These are phyloP conservation scores for Apis dorsata DNA, from an alignment of 1,140 invertebrate species.

Conservation along the genomic window DNA sequence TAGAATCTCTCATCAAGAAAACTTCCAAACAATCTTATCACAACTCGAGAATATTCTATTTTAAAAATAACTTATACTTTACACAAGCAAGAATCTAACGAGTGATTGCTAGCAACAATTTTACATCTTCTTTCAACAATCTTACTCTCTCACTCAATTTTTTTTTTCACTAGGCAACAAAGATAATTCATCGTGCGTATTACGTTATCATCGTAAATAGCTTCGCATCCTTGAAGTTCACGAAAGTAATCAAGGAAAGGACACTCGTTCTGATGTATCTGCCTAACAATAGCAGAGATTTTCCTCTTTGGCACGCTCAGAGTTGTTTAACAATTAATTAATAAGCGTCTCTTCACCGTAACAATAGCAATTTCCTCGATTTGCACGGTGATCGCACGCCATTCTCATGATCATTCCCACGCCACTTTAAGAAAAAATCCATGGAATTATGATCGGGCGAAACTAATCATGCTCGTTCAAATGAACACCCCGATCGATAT, in stretches of 20 bases:
- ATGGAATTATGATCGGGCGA: conserved; percentile 31
- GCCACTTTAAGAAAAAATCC: conserved; percentile 5
- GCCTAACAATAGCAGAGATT: not conserved
- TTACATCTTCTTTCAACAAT: not conserved
- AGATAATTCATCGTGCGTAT: not conserved
- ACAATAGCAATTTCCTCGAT: conserved; percentile 17
- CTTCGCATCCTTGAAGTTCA: conserved; percentile 5
- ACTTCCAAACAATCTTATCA: not conserved
- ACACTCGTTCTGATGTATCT: not conserved
- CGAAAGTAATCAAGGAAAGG: not conserved
- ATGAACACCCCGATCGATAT: conserved; percentile 16
- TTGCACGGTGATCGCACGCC: not conserved
- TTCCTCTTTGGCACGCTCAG: not conserved
- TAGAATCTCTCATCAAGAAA: no score
- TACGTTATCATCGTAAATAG: not conserved
- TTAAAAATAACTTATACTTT: not conserved
- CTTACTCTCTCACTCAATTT: not conserved
- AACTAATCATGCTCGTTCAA: conserved; percentile 23
- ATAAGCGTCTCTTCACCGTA: not conserved
- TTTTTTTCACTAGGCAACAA: not conserved
- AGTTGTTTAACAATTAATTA: conserved; percentile 14
- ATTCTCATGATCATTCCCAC: conserved; percentile 26
- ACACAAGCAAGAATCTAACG: not conserved
- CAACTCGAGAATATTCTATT: not conserved
- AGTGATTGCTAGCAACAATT: not conserved